phyloP scores from a whole-genome alignment of 2,888 invertebrate genomes.

The Ctena decussata region DNA sequence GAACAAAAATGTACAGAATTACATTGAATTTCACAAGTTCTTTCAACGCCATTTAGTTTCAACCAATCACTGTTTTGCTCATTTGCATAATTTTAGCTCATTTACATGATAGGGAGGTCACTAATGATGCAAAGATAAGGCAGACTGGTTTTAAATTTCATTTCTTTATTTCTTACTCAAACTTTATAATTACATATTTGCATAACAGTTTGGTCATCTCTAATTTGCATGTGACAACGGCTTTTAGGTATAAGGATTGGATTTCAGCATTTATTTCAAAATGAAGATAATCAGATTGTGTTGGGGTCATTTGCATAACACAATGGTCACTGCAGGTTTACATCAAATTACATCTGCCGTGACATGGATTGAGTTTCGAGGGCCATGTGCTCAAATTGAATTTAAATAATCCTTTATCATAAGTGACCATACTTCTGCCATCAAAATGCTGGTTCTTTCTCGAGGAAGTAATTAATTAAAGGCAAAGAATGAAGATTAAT shows the following conservation, averaged over 20 bases:
- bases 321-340: slow-evolving; percentile 4
- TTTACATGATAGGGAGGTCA: slow-evolving; percentile 8
- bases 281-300: not conserved
- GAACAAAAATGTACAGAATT: slow-evolving; percentile 9
- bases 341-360: slow-evolving; percentile 5
- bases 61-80: not conserved
- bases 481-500: not conserved
- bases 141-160: not conserved
- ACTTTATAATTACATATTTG: slow-evolving; percentile 44
- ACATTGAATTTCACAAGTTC: slow-evolving; percentile 8
- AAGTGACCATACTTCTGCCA: not conserved
- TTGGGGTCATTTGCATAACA: slow-evolving; percentile 7
- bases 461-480: not conserved
- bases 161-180: slow-evolving; percentile 12
- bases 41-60: slow-evolving; percentile 8
- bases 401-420: not conserved
- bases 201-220: slow-evolving; percentile 59
- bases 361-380: not conserved
- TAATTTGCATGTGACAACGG: slow-evolving; percentile 42
- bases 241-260: not conserved
- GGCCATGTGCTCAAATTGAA: slow-evolving; percentile 3
- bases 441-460: not conserved
- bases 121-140: not conserved
- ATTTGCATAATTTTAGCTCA: not conserved
- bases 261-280: slow-evolving; percentile 5